Evolutionary conservation across 1,140 invertebrate species (phyloP).

Genomic region (Streblospio benedicti): DNA sequence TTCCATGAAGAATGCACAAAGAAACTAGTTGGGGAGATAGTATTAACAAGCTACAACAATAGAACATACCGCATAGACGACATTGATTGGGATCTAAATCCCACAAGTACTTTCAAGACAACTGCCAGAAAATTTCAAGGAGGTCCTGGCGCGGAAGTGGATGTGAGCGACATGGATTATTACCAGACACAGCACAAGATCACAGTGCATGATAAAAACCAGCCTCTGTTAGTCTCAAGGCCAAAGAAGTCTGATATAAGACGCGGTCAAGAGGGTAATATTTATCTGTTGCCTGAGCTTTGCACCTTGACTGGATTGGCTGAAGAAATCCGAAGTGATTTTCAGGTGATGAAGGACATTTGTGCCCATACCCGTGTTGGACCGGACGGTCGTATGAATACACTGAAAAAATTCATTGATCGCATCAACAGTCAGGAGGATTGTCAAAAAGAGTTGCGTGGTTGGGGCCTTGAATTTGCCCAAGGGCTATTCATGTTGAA

Average conservation of each 20-base stretch:
- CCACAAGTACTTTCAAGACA: constrained; percentile 53
- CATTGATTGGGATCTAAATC: constrained; percentile 65
- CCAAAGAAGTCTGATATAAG: constrained; percentile 37
- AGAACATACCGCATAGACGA: constrained; percentile 82
- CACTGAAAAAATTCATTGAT: constrained; percentile 50
- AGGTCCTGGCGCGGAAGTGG: too few species aligned
- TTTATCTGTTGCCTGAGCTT: constrained; percentile 41
- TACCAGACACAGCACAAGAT: constrained; percentile 61
- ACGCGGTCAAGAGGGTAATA: constrained; percentile 24
- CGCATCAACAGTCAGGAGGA: constrained; percentile 61
- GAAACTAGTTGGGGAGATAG: constrained; percentile 59
- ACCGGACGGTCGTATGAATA: constrained; percentile 55
- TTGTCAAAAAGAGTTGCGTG: constrained; percentile 60
- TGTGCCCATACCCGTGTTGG: constrained; percentile 55
- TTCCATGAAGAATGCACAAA: constrained; percentile 53
- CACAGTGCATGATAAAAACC: constrained; percentile 62
- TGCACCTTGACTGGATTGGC: constrained; percentile 39
- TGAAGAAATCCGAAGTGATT: constrained; percentile 38
- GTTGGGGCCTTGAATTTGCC: constrained; percentile 69
- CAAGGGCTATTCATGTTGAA: constrained; percentile 36
- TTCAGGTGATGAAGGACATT: constrained; percentile 41
- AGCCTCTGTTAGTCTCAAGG: constrained; percentile 58
- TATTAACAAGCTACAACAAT: constrained; percentile 86
- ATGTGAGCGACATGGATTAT: too few species aligned
- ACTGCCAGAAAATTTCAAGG: too few species aligned